Percentiles rank a stretch among this genome's conserved stretches.
Evolutionary conservation across 2,888 invertebrate genomes (phyloP).

Genomic region (Spialia ferax): DNA sequence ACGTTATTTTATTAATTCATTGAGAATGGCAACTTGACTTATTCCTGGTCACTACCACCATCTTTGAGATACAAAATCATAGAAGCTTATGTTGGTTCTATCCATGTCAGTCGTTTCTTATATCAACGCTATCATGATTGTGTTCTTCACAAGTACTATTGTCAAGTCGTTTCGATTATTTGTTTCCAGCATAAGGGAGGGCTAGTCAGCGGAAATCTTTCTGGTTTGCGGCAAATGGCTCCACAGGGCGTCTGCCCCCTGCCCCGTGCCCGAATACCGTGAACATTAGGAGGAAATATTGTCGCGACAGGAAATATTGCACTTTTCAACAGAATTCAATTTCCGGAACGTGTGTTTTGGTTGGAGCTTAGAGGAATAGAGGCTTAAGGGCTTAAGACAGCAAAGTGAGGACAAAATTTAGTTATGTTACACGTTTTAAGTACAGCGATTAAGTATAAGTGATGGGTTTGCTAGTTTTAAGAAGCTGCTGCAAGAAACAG

Average conservation of each 20-base stretch:
- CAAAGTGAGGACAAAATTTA: not conserved
- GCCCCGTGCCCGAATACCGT: constrained; percentile 54
- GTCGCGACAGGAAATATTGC: constrained; percentile 53
- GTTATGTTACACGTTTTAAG: too few species aligned
- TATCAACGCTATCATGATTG: not conserved
- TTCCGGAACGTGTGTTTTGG: constrained; percentile 43
- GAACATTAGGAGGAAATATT: constrained; percentile 45
- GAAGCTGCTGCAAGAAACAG: too few species aligned
- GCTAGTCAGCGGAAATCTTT: constrained; percentile 60
- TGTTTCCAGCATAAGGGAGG: constrained; percentile 29
- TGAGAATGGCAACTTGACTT: not conserved
- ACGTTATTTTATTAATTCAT: too few species aligned
- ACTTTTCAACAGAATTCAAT: constrained; percentile 54
- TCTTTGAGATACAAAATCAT: not conserved
- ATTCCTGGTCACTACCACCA: not conserved
- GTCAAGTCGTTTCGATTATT: not conserved
- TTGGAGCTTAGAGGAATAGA: not conserved
- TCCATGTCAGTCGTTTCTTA: not conserved
- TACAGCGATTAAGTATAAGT: too few species aligned
- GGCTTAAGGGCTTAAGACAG: not conserved
- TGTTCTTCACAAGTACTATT: not conserved
- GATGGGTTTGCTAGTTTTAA: too few species aligned
- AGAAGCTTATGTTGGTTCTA: not conserved
- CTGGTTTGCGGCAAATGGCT: constrained; percentile 71
- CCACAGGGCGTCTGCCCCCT: constrained; percentile 59